Base-by-base conservation (phyloP, 1,140 invertebrate genomes). In the Chlorops oryzae region DNA sequence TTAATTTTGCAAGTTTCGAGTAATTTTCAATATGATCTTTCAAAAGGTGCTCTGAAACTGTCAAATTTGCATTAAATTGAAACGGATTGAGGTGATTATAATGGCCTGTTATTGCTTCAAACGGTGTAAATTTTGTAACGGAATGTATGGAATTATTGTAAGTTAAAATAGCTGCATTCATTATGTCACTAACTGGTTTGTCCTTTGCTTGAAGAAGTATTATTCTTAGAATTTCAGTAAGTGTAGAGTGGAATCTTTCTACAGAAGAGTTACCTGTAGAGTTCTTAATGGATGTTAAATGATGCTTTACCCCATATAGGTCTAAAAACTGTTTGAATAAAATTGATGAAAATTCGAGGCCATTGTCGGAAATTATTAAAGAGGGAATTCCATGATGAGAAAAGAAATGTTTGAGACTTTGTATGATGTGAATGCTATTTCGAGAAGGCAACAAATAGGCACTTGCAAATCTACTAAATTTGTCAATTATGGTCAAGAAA, bases 111-210 rank as follows among this genome's bases (percentile, higher is more conserved):
- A n/a, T n/a, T n/a, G n/a, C n/a, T n/a, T n/a, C n/a, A n/a, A n/a
- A n/a, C n/a, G 43, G 43, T 5, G 28, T 52, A 13, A 51, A 28
- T 23, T 51, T 56, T 17, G 56, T 64, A 10, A 45, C 35, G 0
- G 51, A 52, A 42, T 61, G 59, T 39, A 63, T 55, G 12, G 59
- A n/a, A n/a, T n/a, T n/a, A n/a, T n/a, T n/a, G n/a, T n/a, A n/a
- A n/a, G n/a, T n/a, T n/a, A n/a, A n/a, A n/a, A n/a, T n/a, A n/a
- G n/a, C n/a, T n/a, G n/a, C n/a, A n/a, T n/a, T n/a, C n/a, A n/a
- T n/a, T n/a, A n/a, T n/a, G n/a, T 58, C 54, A 2, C 52, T 22
- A 24, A 50, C 52, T 40, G 47, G 28, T 10, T 37, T 47, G 12
- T 54, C 44, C 41, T 52, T 58, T 9, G 52, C 32, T 34, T 47